Evolutionary conservation across 2,113 vertebrate genomes (phyloP), one percentile per base, ranked within the genome.

Genomic region (Campylorhamphus procurvoides): DNA sequence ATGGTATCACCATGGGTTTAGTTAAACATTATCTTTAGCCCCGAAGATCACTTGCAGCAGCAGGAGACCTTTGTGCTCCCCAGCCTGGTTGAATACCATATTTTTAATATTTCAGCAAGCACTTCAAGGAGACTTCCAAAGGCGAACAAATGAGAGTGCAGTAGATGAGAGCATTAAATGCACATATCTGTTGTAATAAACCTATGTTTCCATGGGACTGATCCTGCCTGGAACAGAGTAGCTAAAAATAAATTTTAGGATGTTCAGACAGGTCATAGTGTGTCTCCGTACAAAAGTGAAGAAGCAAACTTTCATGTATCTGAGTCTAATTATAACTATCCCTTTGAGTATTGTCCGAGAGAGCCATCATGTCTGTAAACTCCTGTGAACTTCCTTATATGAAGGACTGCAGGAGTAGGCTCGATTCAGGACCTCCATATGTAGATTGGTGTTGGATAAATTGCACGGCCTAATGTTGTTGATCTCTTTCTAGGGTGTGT

Each of bases 111-210:
- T 94, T 94, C 66, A 74, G 33, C 20, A 80, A 86, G 71, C 10
- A 27, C n/a, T 87, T 94, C 87, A 96, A 97, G 93, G 93, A 94
- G 89, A 93, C 42, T 84, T 73, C 29, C 82, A 96, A 97, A 96
- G 94, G 29, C 84, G 85, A 93, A 91, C 15, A 86, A 56, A 74
- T 10, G 35, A 46, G 6, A 46, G 35, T 27, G 19, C 42, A 15
- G 17, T 62, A 85, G 59, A 82, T 53, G 31, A 78, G n/a, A 89
- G 12, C 17, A 49, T 20, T 50, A 78, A 80, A 90, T n/a, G 10
- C 6, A 58, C 40, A 13, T 42, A 42, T 53, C 25, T 87, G 15
- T 42, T 49, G 46, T 37, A 72, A 69, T 63, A 81, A 90, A 29
- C 2, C 2, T 33, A 4, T 53, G 16, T 5, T 80, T 73, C 28